These are phyloP conservation scores for Thermophis baileyi DNA, from an alignment of 2,113 vertebrate genomes.

Conservation along the genomic window DNA sequence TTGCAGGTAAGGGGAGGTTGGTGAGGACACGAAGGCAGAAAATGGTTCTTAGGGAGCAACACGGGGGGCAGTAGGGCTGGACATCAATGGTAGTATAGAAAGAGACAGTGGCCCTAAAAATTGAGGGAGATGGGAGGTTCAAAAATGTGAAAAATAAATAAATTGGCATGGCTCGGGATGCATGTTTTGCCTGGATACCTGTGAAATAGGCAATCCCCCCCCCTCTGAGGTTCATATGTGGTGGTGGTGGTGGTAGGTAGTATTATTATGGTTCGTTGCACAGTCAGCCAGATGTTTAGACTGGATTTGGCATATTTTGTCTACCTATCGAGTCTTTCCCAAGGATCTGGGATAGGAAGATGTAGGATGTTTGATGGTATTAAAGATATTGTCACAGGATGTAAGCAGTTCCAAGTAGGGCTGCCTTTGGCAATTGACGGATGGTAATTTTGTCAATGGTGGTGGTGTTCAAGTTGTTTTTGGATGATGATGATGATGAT, in stretches of 20 bases:
- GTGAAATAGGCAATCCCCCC: background rate
- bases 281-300: background rate
- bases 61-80: background rate
- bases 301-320: background rate
- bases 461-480: background rate
- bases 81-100: background rate
- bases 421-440: background rate
- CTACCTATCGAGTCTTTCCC: background rate
- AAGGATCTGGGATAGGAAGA: background rate
- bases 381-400: background rate
- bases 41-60: no score
- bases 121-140: background rate
- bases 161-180: background rate
- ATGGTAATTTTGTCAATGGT: background rate
- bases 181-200: background rate
- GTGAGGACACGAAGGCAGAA: background rate
- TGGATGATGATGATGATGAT: no score
- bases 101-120: background rate
- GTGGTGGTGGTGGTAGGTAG: background rate
- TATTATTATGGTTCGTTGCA: background rate
- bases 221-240: background rate
- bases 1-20: slow-evolving; percentile 76
- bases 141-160: background rate
- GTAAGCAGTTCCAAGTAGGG: background rate
- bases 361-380: background rate